Percentiles rank a stretch among this genome's conserved stretches.
These are phyloP conservation scores for Boloria euphrosyne DNA, from an alignment of 2,888 invertebrate species.

Conservation along the genomic window DNA sequence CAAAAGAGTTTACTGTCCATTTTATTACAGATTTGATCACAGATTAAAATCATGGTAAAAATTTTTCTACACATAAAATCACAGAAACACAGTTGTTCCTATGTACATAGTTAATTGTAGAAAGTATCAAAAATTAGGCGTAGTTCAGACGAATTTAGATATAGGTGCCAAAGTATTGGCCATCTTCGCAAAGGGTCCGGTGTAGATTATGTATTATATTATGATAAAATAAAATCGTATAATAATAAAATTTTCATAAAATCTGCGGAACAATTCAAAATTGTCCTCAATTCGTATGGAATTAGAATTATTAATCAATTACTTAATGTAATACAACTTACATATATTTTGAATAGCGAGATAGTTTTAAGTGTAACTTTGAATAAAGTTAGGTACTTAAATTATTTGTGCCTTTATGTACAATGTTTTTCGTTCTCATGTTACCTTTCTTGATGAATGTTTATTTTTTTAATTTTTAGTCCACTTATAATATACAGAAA, in stretches of 20 bases:
- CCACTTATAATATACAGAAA: conserved; percentile 4
- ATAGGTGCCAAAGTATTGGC: conserved; percentile 71
- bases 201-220: conserved; percentile 44
- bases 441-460: conserved; percentile 35
- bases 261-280: conserved; percentile 40
- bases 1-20: too few species aligned
- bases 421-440: conserved; percentile 36
- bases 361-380: conserved; percentile 39
- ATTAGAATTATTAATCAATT: conserved; percentile 32
- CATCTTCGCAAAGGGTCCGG: conserved; percentile 56
- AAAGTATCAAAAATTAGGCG: conserved; percentile 36
- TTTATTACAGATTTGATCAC: too few species aligned
- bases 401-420: conserved; percentile 70
- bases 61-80: conserved; percentile 11
- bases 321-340: conserved; percentile 39
- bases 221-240: conserved; percentile 31
- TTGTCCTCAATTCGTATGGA: conserved; percentile 31
- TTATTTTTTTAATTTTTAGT: background rate
- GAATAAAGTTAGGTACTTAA: conserved; percentile 58
- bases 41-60: background rate
- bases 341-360: conserved; percentile 36
- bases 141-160: conserved; percentile 61
- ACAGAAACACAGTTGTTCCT: conserved; percentile 62
- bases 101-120: conserved; percentile 47
- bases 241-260: conserved; percentile 26